Evolutionary conservation across 2,113 vertebrate genomes (phyloP), one percentile per base, ranked within the genome.

Genomic region (Dipodomys stephensi): DNA sequence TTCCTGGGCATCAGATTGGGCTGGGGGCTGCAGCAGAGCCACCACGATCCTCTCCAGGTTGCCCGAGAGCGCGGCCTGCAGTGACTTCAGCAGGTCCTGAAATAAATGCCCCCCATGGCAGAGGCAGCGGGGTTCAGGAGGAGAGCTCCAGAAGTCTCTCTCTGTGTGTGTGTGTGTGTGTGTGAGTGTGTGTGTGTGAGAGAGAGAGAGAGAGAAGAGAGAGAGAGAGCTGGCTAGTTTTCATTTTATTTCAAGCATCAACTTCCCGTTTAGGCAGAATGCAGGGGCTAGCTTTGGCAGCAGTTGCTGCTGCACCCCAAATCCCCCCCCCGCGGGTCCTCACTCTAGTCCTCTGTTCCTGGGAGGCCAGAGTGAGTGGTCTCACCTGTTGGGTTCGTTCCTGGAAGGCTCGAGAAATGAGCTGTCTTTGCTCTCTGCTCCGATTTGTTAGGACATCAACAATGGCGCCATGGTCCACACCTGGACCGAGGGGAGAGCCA

Each of bases 371-470:
- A 1, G 6, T 0, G 7, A 1, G 4, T 0, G 7, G 46, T 20
- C 93, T 68, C 39, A 98, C 97, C 97, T 98, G 97, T 23, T 96
- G 92, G 35, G 96, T 97, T 6, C 92, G 96, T 12, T 93, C 92
- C 67, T 88, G 94, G 96, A 98, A 98, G 28, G 85, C 74, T 49
- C 84, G 53, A 0, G 94, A 77, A 32, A 98, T 92, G 23, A 97
- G 94, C 67, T 97, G 97, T 60, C 98, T 96, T 16, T 98, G 98
- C 15, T 96, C 95, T 19, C 92, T 88, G 87, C 93, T 97, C 22
- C 97, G 93, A 30, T 92, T 96, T 60, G 97, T 98, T 67, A 98
- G 95, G 25, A 97, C 90, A 0, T 95, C 94, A 35, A 97, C 57
- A 25, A 98, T 94, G 82, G 96, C 46, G 0, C 60, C 0, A 1